Conservation (phyloP, 53 echinoderm and acorn worm species). For the Paracentrotus lividus region DNA sequence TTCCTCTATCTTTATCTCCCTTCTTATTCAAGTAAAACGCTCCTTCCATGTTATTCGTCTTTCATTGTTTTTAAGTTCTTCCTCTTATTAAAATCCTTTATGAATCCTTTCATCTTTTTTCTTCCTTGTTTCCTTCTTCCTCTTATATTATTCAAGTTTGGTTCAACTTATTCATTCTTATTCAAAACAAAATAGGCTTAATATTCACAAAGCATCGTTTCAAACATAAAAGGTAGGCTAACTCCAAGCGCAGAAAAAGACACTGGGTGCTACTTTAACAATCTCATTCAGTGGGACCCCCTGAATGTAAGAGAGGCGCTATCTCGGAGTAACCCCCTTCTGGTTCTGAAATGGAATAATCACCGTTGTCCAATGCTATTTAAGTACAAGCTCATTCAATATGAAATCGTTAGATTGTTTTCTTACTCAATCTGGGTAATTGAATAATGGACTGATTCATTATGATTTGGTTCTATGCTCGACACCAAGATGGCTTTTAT, state of each 20-base stretch:
- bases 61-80: neutral
- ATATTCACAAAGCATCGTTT: too few relatives aligned
- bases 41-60: too few relatives aligned
- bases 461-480: neutral
- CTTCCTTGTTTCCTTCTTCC: neutral
- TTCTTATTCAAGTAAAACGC: too few relatives aligned
- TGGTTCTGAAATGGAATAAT: neutral
- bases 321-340: neutral
- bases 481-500: neutral
- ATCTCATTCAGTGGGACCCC: too few relatives aligned
- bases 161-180: neutral
- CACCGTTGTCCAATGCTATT: too few relatives aligned
- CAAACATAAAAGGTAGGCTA: too few relatives aligned
- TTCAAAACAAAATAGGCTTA: too few relatives aligned
- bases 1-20: too few relatives aligned
- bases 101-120: neutral
- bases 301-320: too few relatives aligned
- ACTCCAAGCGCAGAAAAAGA: too few relatives aligned
- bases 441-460: constrained; percentile 18
- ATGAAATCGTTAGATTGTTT: neutral
- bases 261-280: too few relatives aligned
- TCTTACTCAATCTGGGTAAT: neutral
- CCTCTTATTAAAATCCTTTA: neutral
- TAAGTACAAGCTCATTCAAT: neutral
- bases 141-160: neutral